Percentiles rank a stretch among this genome's conserved stretches.
These are phyloP conservation scores for Euclidia mi DNA, from an alignment of 2,888 invertebrate species.

Conservation along the genomic window DNA sequence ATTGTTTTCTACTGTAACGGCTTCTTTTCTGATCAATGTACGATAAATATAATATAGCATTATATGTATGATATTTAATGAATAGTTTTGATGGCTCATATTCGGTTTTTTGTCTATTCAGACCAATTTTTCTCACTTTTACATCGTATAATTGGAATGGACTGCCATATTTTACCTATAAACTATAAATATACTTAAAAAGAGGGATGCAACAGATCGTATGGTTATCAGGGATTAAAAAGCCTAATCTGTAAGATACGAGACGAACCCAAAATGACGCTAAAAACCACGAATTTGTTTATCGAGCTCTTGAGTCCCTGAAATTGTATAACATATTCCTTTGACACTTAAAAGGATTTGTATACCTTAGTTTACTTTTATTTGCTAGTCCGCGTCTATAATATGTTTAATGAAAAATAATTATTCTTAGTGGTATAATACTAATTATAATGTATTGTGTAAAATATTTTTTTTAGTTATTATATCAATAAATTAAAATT, in stretches of 20 bases:
- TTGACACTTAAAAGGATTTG: constrained; percentile 66
- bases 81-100: constrained; percentile 74
- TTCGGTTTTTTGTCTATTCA: constrained; percentile 78
- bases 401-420: constrained; percentile 85
- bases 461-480: constrained; percentile 89
- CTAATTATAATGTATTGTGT: constrained; percentile 90
- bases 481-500: constrained; percentile 90
- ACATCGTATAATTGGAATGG: constrained; percentile 82
- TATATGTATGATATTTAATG: constrained; percentile 75
- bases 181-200: constrained; percentile 67
- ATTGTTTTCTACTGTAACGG: constrained; percentile 85
- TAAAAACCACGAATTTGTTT: constrained; percentile 43
- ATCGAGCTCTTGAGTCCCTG: constrained; percentile 43
- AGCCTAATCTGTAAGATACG: constrained; percentile 43
- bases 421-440: constrained; percentile 89
- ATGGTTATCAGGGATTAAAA: constrained; percentile 39
- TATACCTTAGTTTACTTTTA: constrained; percentile 82
- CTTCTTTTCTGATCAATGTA: constrained; percentile 85
- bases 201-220: constrained; percentile 41
- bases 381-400: constrained; percentile 89
- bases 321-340: constrained; percentile 60
- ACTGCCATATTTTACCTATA: constrained; percentile 86
- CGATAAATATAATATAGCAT: constrained; percentile 72
- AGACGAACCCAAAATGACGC: constrained; percentile 17
- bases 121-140: constrained; percentile 88